Base-by-base conservation (phyloP, 2,113 vertebrate species). In the Dasypus novemcinctus region DNA sequence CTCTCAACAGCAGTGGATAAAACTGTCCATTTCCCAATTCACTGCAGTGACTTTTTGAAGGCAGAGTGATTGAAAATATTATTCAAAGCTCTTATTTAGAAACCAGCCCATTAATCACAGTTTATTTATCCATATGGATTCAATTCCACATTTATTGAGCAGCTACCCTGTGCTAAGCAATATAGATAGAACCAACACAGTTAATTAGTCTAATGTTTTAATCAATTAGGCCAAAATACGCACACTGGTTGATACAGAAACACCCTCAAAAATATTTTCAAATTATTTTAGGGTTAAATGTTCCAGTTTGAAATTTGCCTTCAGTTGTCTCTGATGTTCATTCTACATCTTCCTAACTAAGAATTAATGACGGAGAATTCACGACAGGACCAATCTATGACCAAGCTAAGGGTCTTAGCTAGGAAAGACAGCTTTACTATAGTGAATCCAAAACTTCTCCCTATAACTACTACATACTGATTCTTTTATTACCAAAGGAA, bases 51-150 rank as follows among this genome's bases (percentile, higher is more conserved):
- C 41, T 46, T 82, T 92, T 61, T 79, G 57, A 94, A 95, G 82
- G 52, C 63, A 81, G 15, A 84, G 29, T 36, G 80, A 82, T 41
- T 71, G 84, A 86, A 96, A 90, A 86, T 86, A 74, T 72, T 90
- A 61, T 54, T 83, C 76, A 86, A 78, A 78, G n/a, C 46, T 80
- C 52, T 59, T 66, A 76, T 68, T 95, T 71, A 88, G 43, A 85
- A 85, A 85, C 61, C 4, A 72, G 71, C 52, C 64, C 54, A 71
- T n/a, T 85, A 72, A 93, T 80, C 78, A 88, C 25, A 64, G 38
- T 85, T 72, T 52, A 75, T 43, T 94, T 49, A 94, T 68, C 82
- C 25, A 61, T 21, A 74, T 94, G 59, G 33, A 87, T 87, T 76
- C n/a, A 52, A 29, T 64, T 78, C 68, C 49, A 29, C 61, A 72